Percentiles rank a stretch among this genome's conserved stretches.
phyloP scores from a whole-genome alignment of 2,888 invertebrate species.

The Noctua fimbriata region DNA sequence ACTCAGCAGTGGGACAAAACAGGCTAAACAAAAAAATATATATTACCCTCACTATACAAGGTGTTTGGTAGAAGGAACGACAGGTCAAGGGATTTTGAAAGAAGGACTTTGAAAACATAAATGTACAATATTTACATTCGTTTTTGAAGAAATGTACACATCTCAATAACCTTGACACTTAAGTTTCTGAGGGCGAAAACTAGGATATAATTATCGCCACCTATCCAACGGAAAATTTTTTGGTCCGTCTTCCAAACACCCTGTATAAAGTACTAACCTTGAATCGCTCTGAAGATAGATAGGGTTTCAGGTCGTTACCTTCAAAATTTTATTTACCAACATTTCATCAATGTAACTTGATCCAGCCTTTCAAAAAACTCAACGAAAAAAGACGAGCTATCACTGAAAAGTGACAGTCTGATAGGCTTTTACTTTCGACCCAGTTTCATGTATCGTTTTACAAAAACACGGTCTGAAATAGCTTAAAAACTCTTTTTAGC shows the following conservation, averaged over 20 bases:
- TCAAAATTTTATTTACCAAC: not conserved
- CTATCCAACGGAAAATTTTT: not conserved
- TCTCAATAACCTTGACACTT: no score
- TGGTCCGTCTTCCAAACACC: not conserved
- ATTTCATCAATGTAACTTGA: slow-evolving; percentile 18
- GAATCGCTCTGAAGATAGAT: not conserved
- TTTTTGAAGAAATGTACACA: no score
- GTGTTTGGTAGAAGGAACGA: no score
- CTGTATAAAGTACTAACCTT: not conserved
- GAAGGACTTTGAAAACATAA: no score
- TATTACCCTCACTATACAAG: no score
- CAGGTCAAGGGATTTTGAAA: no score
- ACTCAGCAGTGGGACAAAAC: no score
- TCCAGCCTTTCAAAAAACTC: slow-evolving; percentile 25
- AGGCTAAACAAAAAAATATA: no score
- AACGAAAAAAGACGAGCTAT: not conserved
- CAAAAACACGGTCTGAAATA: slow-evolving; percentile 9
- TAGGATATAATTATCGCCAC: no score
- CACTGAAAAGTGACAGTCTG: slow-evolving; percentile 13
- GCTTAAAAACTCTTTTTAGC: not conserved
- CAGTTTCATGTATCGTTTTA: slow-evolving; percentile 15
- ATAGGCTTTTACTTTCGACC: slow-evolving; percentile 39
- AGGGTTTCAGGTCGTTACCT: not conserved
- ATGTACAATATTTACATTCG: no score
- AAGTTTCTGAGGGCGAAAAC: no score